These are phyloP conservation scores for Nomada fucata DNA, from an alignment of 2,888 invertebrate genomes.

Conservation along the genomic window DNA sequence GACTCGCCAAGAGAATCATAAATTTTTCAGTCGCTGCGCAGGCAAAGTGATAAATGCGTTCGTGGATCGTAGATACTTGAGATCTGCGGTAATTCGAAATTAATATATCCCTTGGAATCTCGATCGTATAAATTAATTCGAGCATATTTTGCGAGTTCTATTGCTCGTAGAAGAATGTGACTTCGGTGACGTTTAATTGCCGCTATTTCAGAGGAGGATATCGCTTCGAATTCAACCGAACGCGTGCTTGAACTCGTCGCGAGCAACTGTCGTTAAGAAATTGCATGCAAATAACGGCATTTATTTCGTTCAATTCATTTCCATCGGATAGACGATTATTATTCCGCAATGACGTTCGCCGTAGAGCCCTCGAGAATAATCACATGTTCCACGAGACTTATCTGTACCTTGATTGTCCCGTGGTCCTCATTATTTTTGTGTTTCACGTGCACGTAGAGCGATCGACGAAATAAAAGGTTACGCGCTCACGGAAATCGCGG, in stretches of 20 bases:
- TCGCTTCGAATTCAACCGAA: not conserved
- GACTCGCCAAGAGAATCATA: constrained; percentile 23
- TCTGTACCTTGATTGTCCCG: constrained; percentile 15
- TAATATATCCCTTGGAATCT: not conserved
- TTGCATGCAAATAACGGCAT: too few relatives aligned
- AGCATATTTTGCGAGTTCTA: not conserved
- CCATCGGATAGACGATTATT: too few relatives aligned
- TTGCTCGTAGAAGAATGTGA: not conserved
- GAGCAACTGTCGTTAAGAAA: too few relatives aligned
- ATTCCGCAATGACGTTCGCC: too few relatives aligned
- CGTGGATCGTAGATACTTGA: not conserved
- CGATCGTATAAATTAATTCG: not conserved
- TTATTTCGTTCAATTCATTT: too few relatives aligned
- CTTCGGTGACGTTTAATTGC: not conserved
- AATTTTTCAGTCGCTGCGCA: constrained; percentile 17
- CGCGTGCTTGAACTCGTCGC: not conserved
- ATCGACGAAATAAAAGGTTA: constrained; percentile 7
- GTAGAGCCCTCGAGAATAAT: constrained; percentile 15
- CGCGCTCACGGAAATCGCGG: constrained; percentile 15
- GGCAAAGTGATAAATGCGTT: not conserved
- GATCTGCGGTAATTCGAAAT: not conserved
- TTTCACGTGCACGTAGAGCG: constrained; percentile 14
- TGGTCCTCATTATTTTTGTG: constrained; percentile 14
- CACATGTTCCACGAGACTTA: constrained; percentile 3
- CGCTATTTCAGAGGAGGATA: not conserved